A percentile compares a stretch with the other conserved stretches of the same genome.
These are phyloP conservation scores for Polypedilum pembai DNA, from an alignment of 1,140 invertebrate species.

Conservation along the genomic window DNA sequence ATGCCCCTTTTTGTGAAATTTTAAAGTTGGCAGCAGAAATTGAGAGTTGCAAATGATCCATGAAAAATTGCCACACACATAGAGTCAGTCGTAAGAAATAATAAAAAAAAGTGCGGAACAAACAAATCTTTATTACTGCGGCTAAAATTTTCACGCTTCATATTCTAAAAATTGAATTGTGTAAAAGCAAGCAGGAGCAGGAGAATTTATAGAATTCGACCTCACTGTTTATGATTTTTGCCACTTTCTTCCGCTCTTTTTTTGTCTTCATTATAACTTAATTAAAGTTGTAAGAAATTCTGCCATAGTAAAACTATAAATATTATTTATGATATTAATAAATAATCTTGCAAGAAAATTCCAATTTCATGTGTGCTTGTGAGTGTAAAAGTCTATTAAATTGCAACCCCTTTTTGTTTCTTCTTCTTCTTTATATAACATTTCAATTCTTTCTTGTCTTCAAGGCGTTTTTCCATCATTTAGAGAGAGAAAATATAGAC, in stretches of 20 bases:
- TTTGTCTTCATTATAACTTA: conserved; percentile 25
- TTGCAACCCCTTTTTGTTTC: neutral
- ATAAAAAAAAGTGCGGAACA: conserved; percentile 4
- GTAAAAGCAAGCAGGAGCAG: neutral
- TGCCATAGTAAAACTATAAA: neutral
- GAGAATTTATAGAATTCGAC: conserved; percentile 12
- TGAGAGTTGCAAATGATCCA: conserved; percentile 23
- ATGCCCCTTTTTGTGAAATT: neutral
- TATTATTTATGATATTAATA: conserved; percentile 22
- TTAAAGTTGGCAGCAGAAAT: conserved; percentile 4
- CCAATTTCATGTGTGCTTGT: neutral
- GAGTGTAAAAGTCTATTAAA: no score
- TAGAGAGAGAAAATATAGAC: no score
- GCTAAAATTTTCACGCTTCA: conserved; percentile 2
- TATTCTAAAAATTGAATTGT: neutral
- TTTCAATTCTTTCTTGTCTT: neutral
- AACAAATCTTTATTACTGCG: conserved; percentile 26
- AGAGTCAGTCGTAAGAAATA: neutral
- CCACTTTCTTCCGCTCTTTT: neutral
- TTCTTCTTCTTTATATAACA: neutral
- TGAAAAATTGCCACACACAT: conserved; percentile 26
- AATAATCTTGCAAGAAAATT: conserved; percentile 16
- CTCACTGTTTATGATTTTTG: neutral
- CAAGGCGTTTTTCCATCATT: no score
- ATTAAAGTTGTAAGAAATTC: conserved; percentile 17